A percentile compares a stretch with the other conserved stretches of the same genome.
Conservation (phyloP, 2,888 invertebrate genomes). For the Thera britannica region DNA sequence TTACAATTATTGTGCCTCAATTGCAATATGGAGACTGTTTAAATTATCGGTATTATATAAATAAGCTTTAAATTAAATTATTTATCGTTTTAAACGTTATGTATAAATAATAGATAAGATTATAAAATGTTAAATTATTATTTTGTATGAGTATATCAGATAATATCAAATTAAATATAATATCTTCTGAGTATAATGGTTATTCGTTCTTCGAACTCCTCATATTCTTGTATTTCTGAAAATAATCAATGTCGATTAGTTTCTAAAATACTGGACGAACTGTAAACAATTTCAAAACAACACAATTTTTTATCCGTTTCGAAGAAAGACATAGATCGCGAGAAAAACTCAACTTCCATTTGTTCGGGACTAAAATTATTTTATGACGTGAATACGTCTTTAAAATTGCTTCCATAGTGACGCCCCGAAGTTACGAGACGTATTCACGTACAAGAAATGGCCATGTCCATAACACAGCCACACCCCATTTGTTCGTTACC, state of each 20-base stretch:
- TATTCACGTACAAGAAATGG: too few relatives aligned
- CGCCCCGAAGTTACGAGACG: too few relatives aligned
- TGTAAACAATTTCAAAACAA: neutral
- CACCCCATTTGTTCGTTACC: conserved; percentile 44
- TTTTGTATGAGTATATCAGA: conserved; percentile 22
- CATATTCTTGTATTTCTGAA: conserved; percentile 48
- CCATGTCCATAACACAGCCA: too few relatives aligned
- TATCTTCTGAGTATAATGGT: conserved; percentile 27
- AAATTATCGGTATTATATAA: conserved; percentile 23
- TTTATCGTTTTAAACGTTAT: conserved; percentile 39
- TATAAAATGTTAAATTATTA: conserved; percentile 33
- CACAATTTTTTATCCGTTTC: too few relatives aligned
- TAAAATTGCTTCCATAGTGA: too few relatives aligned
- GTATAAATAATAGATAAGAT: conserved; percentile 12
- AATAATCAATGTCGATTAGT: neutral
- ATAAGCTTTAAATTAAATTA: conserved; percentile 46
- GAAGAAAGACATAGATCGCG: too few relatives aligned
- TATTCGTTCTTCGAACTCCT: conserved; percentile 24
- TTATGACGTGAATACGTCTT: too few relatives aligned
- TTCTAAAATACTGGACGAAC: neutral
- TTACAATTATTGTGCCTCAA: conserved; percentile 88
- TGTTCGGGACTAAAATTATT: too few relatives aligned
- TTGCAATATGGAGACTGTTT: conserved; percentile 72
- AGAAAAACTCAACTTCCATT: too few relatives aligned
- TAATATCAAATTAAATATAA: conserved; percentile 39